phyloP scores from a whole-genome alignment of 37 sponge, comb jelly and placozoan genomes.

The Lycopodina hypogea region DNA sequence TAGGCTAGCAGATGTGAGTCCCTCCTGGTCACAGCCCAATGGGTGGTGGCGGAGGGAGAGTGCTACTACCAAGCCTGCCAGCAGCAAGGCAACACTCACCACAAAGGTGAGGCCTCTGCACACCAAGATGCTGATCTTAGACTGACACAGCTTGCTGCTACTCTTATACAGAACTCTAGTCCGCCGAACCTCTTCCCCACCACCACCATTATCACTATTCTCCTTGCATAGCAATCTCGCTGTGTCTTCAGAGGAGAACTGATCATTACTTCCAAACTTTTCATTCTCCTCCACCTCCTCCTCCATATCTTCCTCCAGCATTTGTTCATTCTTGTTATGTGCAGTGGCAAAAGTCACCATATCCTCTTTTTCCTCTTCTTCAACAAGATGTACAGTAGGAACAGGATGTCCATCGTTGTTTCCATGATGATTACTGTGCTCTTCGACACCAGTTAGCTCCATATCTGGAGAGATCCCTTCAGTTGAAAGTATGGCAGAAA shows the following conservation, averaged over 20 bases:
- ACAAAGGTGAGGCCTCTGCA: constrained; percentile 4
- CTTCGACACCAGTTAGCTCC: too few relatives aligned
- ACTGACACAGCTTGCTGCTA: neutral
- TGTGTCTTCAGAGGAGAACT: too few relatives aligned
- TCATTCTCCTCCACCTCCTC: too few relatives aligned
- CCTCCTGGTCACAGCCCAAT: neutral
- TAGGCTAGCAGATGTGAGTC: neutral
- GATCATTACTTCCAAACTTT: too few relatives aligned
- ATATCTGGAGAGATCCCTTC: too few relatives aligned
- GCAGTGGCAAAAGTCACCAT: neutral
- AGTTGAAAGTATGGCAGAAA: too few relatives aligned
- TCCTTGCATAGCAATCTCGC: too few relatives aligned
- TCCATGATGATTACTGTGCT: too few relatives aligned
- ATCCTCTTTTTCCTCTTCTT: neutral
- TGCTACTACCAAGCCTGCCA: neutral
- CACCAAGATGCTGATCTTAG: neutral
- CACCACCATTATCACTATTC: too few relatives aligned
- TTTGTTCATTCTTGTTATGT: neutral
- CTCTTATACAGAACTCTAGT: too few relatives aligned
- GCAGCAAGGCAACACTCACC: constrained; percentile 11
- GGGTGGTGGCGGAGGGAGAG: neutral
- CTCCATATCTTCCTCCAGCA: neutral
- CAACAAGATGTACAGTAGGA: neutral
- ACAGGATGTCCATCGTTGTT: too few relatives aligned
- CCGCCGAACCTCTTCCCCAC: too few relatives aligned